Percentiles rank a stretch among this genome's conserved stretches.
Conservation (phyloP, 2,113 vertebrate genomes). For the Misgurnus anguillicaudatus region DNA sequence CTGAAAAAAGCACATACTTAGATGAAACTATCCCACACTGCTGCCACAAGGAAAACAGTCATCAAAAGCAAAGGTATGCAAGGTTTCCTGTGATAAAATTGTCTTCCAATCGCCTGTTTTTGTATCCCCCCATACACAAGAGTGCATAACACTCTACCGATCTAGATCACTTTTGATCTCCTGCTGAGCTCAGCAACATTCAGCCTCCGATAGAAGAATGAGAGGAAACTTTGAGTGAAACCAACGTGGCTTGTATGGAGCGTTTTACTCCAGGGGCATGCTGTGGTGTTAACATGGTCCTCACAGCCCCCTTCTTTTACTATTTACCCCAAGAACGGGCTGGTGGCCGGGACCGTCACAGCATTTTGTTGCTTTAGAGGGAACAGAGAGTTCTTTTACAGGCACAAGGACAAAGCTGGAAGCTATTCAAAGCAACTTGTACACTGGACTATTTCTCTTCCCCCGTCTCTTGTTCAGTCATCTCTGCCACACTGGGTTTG, state of each 20-base stretch:
- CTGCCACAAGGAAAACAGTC: neutral
- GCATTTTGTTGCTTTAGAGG: conserved; percentile 47
- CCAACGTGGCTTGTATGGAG: conserved; percentile 17
- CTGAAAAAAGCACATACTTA: neutral
- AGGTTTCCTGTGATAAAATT: neutral
- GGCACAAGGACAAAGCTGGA: conserved; percentile 74
- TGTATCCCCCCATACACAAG: neutral
- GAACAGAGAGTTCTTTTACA: conserved; percentile 75
- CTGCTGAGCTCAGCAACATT: neutral
- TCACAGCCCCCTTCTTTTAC: conserved; percentile 10
- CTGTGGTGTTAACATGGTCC: conserved; percentile 5
- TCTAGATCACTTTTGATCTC: neutral
- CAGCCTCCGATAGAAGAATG: conserved; percentile 6
- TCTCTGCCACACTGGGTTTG: conserved; percentile 23
- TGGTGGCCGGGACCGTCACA: conserved; percentile 35
- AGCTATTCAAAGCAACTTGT: conserved; percentile 69
- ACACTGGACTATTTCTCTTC: conserved; percentile 51
- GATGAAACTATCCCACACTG: neutral
- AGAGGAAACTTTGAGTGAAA: conserved; percentile 33
- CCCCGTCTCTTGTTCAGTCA: conserved; percentile 58
- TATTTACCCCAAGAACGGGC: conserved; percentile 26
- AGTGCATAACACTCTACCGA: neutral
- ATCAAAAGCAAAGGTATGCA: neutral
- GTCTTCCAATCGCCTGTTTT: neutral
- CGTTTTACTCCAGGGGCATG: neutral